These are phyloP conservation scores for Actias luna DNA, from an alignment of 2,888 invertebrate species.

Conservation along the genomic window DNA sequence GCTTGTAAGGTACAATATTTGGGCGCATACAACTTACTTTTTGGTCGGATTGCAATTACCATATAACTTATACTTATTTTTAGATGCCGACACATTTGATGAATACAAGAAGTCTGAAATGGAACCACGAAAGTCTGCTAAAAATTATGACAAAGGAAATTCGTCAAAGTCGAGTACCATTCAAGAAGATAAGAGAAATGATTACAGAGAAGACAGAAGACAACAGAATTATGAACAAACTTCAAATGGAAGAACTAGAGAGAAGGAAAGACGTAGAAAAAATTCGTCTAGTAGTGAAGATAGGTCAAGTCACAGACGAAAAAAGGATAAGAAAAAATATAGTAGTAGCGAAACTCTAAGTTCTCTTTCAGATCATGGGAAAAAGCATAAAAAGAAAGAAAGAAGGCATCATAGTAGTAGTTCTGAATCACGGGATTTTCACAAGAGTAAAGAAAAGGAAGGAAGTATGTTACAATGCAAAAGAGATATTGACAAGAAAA, in stretches of 20 bases:
- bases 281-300: conserved; percentile 47
- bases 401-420: conserved; percentile 42
- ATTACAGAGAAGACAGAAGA: conserved; percentile 30
- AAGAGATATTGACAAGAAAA: conserved; percentile 80
- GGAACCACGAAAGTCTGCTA: conserved; percentile 36
- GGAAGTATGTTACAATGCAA: conserved; percentile 61
- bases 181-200: conserved; percentile 21
- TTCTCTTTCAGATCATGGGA: conserved; percentile 51
- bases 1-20: conserved; percentile 44
- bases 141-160: conserved; percentile 41
- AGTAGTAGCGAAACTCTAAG: conserved; percentile 34
- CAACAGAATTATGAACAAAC: conserved; percentile 38
- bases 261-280: conserved; percentile 27
- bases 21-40: conserved; percentile 27
- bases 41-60: conserved; percentile 18
- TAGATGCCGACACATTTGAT: conserved; percentile 87
- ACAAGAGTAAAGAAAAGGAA: conserved; percentile 51
- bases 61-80: conserved; percentile 26
- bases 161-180: conserved; percentile 36
- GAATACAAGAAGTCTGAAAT: conserved; percentile 83
- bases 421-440: conserved; percentile 45
- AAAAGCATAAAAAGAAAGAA: conserved; percentile 35
- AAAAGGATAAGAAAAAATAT: conserved; percentile 26
- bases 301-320: conserved; percentile 26
- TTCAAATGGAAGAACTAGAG: conserved; percentile 44